Percentiles rank a stretch among this genome's conserved stretches.
Evolutionary conservation across 1,140 invertebrate genomes (phyloP).

Genomic region (Episyrphus balteatus): DNA sequence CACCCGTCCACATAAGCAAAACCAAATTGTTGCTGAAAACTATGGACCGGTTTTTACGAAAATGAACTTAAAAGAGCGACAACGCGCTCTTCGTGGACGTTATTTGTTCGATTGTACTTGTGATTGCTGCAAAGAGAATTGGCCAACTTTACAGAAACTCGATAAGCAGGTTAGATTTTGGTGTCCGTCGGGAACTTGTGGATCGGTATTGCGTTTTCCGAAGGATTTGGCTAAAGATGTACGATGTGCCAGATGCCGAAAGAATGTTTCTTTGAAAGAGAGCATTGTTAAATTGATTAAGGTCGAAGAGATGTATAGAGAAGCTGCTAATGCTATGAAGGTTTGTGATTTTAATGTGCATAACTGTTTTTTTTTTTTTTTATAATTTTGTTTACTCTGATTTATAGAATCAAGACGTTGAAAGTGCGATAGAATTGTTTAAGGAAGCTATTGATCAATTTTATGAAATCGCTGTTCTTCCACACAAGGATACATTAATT

Average conservation of each 20-base stretch:
- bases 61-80: constrained; percentile 48
- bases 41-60: constrained; percentile 75
- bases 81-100: constrained; percentile 51
- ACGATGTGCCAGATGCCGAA: constrained; percentile 44
- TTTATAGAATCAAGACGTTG: constrained; percentile 27
- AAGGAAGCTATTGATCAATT: constrained; percentile 41
- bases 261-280: constrained; percentile 41
- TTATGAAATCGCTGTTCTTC: constrained; percentile 41
- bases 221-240: constrained; percentile 28
- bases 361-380: background rate
- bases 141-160: constrained; percentile 58
- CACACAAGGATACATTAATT: constrained; percentile 40
- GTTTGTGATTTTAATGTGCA: background rate
- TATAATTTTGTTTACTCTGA: background rate
- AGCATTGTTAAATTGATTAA: constrained; percentile 38
- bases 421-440: constrained; percentile 36
- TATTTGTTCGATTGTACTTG: constrained; percentile 77
- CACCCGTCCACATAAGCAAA: constrained; percentile 47
- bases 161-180: constrained; percentile 36
- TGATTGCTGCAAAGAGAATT: constrained; percentile 60
- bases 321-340: constrained; percentile 39
- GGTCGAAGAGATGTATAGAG: constrained; percentile 41
- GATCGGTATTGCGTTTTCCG: constrained; percentile 39
- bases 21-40: constrained; percentile 66
- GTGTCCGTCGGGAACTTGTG: constrained; percentile 45